A percentile compares a stretch with the other conserved stretches of the same genome.
Evolutionary conservation across 2,113 vertebrate species (phyloP).

Genomic region (Ceratotherium simum): DNA sequence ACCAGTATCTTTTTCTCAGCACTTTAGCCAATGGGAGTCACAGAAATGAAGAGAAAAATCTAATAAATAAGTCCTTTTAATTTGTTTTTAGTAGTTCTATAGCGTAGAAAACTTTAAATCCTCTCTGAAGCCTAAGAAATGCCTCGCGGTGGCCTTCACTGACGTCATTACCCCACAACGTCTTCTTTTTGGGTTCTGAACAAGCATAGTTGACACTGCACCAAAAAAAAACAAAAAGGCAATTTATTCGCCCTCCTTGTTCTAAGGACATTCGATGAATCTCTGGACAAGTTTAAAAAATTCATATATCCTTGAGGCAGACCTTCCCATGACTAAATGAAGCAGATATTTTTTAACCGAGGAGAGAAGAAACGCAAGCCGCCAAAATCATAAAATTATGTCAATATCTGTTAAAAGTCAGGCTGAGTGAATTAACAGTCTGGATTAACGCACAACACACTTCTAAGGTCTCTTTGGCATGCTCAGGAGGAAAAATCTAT

Average conservation of each 20-base stretch:
- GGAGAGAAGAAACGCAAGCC: not conserved
- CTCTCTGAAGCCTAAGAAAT: not conserved
- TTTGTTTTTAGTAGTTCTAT: not conserved
- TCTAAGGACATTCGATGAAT: not conserved
- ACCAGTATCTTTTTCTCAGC: not conserved
- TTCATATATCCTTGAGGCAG: not conserved
- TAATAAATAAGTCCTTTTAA: not conserved
- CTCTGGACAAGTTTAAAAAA: not conserved
- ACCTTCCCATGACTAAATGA: not conserved
- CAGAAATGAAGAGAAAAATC: not conserved
- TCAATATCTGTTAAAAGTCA: not conserved
- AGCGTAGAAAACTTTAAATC: not conserved
- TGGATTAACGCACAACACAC: fast-evolving
- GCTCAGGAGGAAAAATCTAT: not conserved
- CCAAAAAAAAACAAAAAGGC: not conserved
- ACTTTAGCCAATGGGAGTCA: not conserved
- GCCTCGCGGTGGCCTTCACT: not conserved
- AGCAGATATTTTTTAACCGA: not conserved
- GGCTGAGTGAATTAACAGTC: not conserved
- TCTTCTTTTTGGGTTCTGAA: not conserved
- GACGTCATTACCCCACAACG: not conserved
- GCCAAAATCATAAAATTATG: not conserved
- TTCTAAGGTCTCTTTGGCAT: not conserved
- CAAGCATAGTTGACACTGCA: not conserved
- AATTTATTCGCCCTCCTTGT: not conserved